These are phyloP conservation scores for Xanthia icteritia DNA, from an alignment of 2,888 invertebrate genomes.

Conservation along the genomic window DNA sequence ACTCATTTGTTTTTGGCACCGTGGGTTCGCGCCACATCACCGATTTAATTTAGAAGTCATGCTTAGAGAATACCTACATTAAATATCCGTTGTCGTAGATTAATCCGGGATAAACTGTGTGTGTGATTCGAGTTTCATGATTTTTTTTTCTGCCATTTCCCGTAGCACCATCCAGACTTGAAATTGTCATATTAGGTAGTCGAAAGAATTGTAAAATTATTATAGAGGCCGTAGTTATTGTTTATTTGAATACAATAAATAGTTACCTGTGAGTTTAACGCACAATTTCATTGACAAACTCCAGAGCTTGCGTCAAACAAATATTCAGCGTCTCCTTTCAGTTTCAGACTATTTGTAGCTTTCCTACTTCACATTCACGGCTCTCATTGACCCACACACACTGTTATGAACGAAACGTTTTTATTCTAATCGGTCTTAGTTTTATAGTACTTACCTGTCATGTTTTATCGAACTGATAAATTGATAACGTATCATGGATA, in stretches of 20 bases:
- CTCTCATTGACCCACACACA: constrained; percentile 30
- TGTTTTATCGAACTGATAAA: constrained; percentile 70
- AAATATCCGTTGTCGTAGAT: neutral
- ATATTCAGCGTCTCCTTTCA: constrained; percentile 12
- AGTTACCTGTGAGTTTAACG: neutral
- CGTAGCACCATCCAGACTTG: neutral
- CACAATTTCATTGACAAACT: constrained; percentile 16
- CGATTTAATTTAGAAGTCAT: neutral
- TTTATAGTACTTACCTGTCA: constrained; percentile 45
- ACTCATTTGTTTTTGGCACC: constrained; percentile 8
- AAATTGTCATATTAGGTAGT: neutral
- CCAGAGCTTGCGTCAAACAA: constrained; percentile 8
- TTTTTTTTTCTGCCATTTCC: neutral
- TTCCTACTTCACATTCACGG: constrained; percentile 25
- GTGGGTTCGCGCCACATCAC: neutral
- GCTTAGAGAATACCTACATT: neutral
- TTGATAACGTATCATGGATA: constrained; percentile 71
- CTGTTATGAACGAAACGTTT: constrained; percentile 33
- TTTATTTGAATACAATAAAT: neutral
- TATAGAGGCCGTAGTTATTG: neutral
- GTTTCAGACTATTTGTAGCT: constrained; percentile 45
- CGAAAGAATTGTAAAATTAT: neutral
- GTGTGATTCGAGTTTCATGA: neutral
- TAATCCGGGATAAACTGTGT: neutral
- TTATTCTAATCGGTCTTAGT: constrained; percentile 47